phyloP scores from a whole-genome alignment of 2,797 vertebrate species.

The Gymnoscopelus microlampas region DNA sequence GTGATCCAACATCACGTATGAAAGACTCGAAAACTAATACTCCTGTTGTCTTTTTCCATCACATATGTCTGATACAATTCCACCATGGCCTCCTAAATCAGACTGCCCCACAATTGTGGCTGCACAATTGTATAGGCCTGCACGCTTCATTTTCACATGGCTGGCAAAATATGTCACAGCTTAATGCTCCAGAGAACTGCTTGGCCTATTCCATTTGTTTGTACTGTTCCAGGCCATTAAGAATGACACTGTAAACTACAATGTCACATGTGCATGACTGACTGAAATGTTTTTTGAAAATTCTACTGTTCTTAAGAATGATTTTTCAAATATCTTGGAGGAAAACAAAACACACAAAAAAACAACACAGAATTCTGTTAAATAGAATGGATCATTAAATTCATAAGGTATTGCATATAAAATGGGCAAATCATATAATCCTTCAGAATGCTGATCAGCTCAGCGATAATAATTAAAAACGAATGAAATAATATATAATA shows the following conservation, averaged over 20 bases:
- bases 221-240: slow-evolving; percentile 60
- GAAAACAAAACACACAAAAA: too few species aligned
- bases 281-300: slow-evolving; percentile 41
- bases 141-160: slow-evolving; percentile 72
- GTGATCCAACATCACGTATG: not conserved
- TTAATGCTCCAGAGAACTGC: slow-evolving; percentile 67
- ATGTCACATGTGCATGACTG: not conserved
- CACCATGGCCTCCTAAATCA: slow-evolving; percentile 5
- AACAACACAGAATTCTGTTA: too few species aligned
- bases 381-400: too few species aligned
- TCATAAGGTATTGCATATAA: too few species aligned
- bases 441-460: too few species aligned
- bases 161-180: slow-evolving; percentile 74
- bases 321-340: too few species aligned
- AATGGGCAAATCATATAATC: too few species aligned
- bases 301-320: not conserved
- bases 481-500: too few species aligned
- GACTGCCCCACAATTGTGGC: slow-evolving; percentile 42
- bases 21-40: not conserved
- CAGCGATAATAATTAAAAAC: too few species aligned
- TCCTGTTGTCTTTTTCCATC: not conserved
- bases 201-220: slow-evolving; percentile 49
- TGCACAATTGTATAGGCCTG: slow-evolving; percentile 57
- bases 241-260: slow-evolving; percentile 59
- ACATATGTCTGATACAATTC: not conserved